These are phyloP conservation scores for Drosophila tripunctata DNA, from an alignment of 2,888 invertebrate genomes.

Conservation along the genomic window DNA sequence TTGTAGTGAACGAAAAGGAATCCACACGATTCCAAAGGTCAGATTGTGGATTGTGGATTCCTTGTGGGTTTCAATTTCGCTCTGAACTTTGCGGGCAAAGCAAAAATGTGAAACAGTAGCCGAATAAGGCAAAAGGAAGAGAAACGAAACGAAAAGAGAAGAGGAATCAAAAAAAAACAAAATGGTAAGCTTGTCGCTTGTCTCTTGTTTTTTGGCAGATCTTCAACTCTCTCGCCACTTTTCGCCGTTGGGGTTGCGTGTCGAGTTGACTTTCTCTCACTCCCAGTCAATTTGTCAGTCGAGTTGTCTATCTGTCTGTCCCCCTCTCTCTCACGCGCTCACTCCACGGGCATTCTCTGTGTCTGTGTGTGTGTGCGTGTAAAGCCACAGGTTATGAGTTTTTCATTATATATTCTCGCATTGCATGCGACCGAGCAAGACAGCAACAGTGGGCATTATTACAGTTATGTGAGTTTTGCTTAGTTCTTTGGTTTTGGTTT, in stretches of 20 bases:
- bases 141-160: background rate
- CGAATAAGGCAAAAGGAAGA: constrained; percentile 2
- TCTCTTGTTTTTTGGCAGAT: constrained; percentile 68
- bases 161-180: constrained; percentile 5
- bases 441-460: constrained; percentile 14
- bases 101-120: constrained; percentile 66
- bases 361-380: constrained; percentile 44
- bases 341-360: constrained; percentile 4
- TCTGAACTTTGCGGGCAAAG: constrained; percentile 54
- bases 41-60: constrained; percentile 39
- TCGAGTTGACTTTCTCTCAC: constrained; percentile 37
- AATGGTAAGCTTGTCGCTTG: constrained; percentile 57
- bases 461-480: constrained; percentile 53
- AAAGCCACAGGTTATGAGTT: constrained; percentile 77
- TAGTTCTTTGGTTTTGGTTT: constrained; percentile 45
- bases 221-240: constrained; percentile 38
- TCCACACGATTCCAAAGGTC: constrained; percentile 32
- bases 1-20: too few relatives aligned
- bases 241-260: constrained; percentile 53
- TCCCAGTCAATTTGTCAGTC: constrained; percentile 3
- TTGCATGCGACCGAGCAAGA: constrained; percentile 29
- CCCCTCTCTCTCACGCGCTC: background rate
- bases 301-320: background rate
- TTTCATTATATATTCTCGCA: constrained; percentile 65
- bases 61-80: constrained; percentile 70